These are phyloP conservation scores for Aquatica leii DNA, from an alignment of 2,888 invertebrate species.

Conservation along the genomic window DNA sequence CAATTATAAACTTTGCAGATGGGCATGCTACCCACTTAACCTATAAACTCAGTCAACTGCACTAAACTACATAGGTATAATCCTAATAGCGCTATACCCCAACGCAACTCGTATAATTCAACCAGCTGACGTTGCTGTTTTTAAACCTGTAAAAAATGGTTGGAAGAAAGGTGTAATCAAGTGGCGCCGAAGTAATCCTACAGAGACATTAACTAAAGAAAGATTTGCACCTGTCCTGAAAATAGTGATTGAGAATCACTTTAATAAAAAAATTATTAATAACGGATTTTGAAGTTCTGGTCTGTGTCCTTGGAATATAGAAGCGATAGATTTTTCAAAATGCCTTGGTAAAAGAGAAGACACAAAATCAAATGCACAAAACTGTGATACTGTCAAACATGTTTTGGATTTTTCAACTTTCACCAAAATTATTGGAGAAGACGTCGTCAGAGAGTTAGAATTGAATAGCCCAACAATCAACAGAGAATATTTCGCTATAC, in stretches of 20 bases:
- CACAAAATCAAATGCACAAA: neutral
- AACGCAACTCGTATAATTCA: too few species aligned
- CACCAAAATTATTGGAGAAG: neutral
- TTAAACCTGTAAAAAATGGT: too few species aligned
- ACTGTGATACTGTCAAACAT: neutral
- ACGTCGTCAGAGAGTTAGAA: neutral
- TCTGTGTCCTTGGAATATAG: constrained; percentile 40
- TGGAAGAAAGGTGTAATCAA: neutral
- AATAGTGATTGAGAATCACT: too few species aligned
- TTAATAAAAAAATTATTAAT: too few species aligned
- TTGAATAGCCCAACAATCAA: neutral
- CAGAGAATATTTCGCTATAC: neutral
- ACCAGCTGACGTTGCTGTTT: too few species aligned
- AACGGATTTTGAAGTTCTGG: constrained; percentile 48
- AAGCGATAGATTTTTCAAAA: constrained; percentile 40
- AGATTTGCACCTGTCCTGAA: too few species aligned
- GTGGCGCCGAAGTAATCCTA: neutral
- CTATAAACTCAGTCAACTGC: constrained; percentile 34
- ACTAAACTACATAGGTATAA: too few species aligned
- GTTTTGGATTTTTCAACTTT: neutral
- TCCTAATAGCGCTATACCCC: too few species aligned
- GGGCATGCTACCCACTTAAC: constrained; percentile 43
- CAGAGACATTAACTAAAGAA: constrained; percentile 37
- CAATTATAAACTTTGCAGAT: constrained; percentile 40
- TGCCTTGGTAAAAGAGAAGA: constrained; percentile 30